A percentile compares a stretch with the other conserved stretches of the same genome.
These are phyloP conservation scores for Bombus affinis DNA, from an alignment of 1,140 invertebrate species.

Conservation along the genomic window DNA sequence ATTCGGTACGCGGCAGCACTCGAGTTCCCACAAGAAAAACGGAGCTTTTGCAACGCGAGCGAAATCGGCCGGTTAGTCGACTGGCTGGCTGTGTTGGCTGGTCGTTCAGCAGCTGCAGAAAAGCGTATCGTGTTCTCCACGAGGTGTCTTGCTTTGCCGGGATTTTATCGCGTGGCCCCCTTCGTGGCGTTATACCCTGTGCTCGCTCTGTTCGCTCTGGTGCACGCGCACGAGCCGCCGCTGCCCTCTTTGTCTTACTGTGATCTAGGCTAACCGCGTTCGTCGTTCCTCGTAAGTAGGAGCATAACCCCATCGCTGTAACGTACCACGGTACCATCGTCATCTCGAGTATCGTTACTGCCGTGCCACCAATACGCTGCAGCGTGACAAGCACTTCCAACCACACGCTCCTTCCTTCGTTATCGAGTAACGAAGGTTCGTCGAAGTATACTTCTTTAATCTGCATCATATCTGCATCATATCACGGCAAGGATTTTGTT, in stretches of 20 bases:
- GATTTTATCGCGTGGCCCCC: constrained; percentile 28
- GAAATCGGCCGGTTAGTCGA: background rate
- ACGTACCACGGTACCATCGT: constrained; percentile 52
- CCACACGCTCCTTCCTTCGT: background rate
- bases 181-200: constrained; percentile 10
- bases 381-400: background rate
- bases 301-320: constrained; percentile 54
- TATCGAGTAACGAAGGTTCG: background rate
- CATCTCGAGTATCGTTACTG: constrained; percentile 45
- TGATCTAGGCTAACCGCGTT: constrained; percentile 62
- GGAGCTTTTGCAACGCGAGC: constrained; percentile 22
- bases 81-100: background rate
- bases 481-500: background rate
- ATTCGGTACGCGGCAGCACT: background rate
- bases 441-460: background rate
- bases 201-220: background rate
- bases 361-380: background rate
- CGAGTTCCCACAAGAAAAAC: constrained; percentile 5
- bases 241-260: background rate
- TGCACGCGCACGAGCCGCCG: constrained; percentile 6
- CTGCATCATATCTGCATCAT: background rate
- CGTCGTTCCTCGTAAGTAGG: constrained; percentile 52
- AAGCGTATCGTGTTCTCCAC: constrained; percentile 17
- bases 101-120: constrained; percentile 3
- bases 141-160: constrained; percentile 15